Percentiles rank a stretch among this genome's conserved stretches.
Evolutionary conservation across 92 coral and sea anemone genomes (phyloP).

Genomic region (Montipora capitata): DNA sequence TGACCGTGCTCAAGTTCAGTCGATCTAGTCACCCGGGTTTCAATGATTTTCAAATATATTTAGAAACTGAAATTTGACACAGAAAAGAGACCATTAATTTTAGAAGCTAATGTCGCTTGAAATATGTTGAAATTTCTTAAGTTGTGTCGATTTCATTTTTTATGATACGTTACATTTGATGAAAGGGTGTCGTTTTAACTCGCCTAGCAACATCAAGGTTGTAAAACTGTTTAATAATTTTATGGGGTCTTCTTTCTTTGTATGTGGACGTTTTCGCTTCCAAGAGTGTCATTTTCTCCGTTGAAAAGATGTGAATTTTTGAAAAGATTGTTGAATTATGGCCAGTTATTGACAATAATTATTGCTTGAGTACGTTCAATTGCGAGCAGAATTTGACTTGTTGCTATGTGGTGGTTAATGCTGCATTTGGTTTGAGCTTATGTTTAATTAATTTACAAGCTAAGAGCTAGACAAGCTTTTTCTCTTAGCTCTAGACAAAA

Average conservation of each 20-base stretch:
- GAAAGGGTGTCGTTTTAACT: neutral
- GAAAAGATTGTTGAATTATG: constrained; percentile 28
- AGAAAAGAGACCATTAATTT: no score
- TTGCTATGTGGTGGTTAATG: neutral
- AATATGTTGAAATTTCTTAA: no score
- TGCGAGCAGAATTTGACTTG: constrained; percentile 1
- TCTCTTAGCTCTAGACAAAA: no score
- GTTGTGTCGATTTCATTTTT: no score
- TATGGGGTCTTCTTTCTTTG: constrained; percentile 3
- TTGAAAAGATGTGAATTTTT: constrained; percentile 19
- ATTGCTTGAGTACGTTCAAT: constrained; percentile 2
- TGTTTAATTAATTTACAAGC: no score
- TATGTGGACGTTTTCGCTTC: constrained; percentile 1
- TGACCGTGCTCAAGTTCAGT: neutral
- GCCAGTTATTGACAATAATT: neutral
- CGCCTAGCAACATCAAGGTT: neutral
- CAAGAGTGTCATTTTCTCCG: neutral
- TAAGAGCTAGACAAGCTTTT: no score
- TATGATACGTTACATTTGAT: neutral
- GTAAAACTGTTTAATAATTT: neutral
- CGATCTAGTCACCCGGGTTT: neutral
- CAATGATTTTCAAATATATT: no score
- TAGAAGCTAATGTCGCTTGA: no score
- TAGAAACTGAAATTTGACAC: no score
- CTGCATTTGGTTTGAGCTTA: neutral